Percentiles rank a stretch among this genome's conserved stretches.
phyloP scores from a whole-genome alignment of 2,113 vertebrate genomes.

The Malurus melanocephalus region DNA sequence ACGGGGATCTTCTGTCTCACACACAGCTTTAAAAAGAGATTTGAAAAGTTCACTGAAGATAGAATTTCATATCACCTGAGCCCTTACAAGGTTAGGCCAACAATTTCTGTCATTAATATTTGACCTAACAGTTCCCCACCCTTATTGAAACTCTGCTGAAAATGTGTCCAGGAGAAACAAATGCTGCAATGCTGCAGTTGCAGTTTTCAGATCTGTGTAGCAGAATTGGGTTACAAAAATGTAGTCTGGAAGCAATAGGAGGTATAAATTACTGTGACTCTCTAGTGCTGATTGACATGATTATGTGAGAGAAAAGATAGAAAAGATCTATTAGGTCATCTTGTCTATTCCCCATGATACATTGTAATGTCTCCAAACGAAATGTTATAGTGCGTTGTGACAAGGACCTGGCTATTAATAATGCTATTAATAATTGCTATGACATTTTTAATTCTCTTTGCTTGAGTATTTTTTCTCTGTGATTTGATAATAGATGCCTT shows the following conservation, averaged over 20 bases:
- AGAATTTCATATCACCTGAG: not conserved
- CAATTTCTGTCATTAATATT: not conserved
- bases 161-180: not conserved
- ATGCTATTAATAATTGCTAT: conserved; percentile 15
- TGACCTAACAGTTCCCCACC: not conserved
- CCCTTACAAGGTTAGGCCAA: not conserved
- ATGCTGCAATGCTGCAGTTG: not conserved
- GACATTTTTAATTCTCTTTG: conserved; percentile 1
- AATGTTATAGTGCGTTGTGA: conserved; percentile 23
- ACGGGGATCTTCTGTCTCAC: not conserved
- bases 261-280: conserved; percentile 9
- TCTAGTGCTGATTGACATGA: conserved; percentile 5
- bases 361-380: conserved; percentile 11
- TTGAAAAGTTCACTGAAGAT: not conserved
- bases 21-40: not conserved
- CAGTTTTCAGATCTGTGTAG: not conserved
- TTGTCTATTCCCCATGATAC: conserved; percentile 18
- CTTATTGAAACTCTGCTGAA: not conserved
- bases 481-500: not conserved
- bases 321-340: conserved; percentile 33
- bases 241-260: not conserved
- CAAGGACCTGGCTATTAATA: conserved; percentile 22
- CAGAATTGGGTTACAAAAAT: not conserved
- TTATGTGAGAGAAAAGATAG: conserved; percentile 30
- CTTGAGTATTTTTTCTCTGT: not conserved